phyloP scores from a whole-genome alignment of 2,113 vertebrate genomes.

The Agelaius phoeniceus region DNA sequence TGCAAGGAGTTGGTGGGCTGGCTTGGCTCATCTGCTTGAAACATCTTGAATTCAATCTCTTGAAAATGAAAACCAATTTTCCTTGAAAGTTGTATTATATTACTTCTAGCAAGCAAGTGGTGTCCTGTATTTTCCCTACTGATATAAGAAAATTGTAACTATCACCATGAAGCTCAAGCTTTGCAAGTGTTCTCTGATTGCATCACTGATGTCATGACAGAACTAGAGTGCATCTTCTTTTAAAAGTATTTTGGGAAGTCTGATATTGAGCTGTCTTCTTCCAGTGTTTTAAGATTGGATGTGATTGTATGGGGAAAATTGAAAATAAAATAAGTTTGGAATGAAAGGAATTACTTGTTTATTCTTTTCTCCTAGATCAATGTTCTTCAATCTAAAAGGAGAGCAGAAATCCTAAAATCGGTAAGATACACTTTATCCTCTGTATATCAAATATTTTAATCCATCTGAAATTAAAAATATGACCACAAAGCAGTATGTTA shows the following conservation, averaged over 20 bases:
- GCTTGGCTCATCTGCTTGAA: background rate
- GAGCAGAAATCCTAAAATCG: constrained; percentile 98
- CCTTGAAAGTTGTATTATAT: background rate
- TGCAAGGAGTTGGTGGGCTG: background rate
- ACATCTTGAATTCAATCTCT: background rate
- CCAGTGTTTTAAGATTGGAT: background rate
- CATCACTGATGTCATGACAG: background rate
- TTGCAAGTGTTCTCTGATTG: background rate
- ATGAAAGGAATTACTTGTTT: constrained; percentile 5
- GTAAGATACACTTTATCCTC: constrained; percentile 71
- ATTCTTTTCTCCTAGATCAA: constrained; percentile 82
- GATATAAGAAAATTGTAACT: background rate
- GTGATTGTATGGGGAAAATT: background rate
- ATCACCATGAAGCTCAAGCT: background rate
- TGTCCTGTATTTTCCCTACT: background rate
- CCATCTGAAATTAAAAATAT: background rate
- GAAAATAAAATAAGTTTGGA: background rate
- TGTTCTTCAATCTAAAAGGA: constrained; percentile 95
- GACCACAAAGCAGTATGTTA: background rate
- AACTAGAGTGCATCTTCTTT: background rate
- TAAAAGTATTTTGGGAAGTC: background rate
- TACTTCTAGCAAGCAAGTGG: background rate
- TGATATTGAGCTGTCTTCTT: background rate
- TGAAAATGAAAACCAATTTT: background rate
- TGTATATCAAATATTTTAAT: background rate